phyloP scores from a whole-genome alignment of 2,113 vertebrate genomes.

The Tachycineta bicolor region DNA sequence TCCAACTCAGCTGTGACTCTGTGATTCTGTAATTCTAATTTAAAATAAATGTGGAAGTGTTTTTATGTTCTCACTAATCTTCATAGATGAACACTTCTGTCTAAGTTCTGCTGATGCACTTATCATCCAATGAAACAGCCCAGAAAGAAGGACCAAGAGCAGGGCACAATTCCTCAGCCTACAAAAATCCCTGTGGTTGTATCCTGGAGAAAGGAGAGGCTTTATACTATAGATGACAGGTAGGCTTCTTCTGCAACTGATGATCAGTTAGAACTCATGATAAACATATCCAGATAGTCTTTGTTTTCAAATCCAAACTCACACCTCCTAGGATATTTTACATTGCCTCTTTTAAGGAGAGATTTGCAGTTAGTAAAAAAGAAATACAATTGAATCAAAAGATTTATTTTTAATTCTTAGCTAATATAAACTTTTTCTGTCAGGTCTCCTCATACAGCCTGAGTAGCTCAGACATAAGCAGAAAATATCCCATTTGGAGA shows the following conservation, averaged over 20 bases:
- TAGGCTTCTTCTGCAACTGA: neutral
- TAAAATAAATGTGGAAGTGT: neutral
- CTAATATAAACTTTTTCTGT: conserved; percentile 62
- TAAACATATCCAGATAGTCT: neutral
- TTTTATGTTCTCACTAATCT: neutral
- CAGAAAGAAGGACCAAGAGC: neutral
- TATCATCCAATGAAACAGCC: neutral
- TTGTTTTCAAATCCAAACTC: neutral
- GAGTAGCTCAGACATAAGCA: conserved; percentile 48
- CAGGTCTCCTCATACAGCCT: conserved; percentile 32
- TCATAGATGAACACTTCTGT: neutral
- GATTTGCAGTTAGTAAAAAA: neutral
- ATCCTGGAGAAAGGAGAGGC: neutral
- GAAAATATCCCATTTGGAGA: conserved; percentile 56
- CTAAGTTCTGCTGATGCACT: neutral
- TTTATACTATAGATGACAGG: neutral
- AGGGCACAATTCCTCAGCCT: neutral
- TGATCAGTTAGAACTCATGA: neutral
- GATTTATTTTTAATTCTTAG: conserved; percentile 51
- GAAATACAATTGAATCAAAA: conserved; percentile 44
- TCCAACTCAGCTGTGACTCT: neutral
- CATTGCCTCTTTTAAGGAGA: neutral
- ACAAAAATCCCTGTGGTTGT: neutral
- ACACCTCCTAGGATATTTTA: neutral
- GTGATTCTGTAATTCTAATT: neutral